These are phyloP conservation scores for Leptinotarsa haldemani DNA, from an alignment of 2,888 invertebrate species.

Conservation along the genomic window DNA sequence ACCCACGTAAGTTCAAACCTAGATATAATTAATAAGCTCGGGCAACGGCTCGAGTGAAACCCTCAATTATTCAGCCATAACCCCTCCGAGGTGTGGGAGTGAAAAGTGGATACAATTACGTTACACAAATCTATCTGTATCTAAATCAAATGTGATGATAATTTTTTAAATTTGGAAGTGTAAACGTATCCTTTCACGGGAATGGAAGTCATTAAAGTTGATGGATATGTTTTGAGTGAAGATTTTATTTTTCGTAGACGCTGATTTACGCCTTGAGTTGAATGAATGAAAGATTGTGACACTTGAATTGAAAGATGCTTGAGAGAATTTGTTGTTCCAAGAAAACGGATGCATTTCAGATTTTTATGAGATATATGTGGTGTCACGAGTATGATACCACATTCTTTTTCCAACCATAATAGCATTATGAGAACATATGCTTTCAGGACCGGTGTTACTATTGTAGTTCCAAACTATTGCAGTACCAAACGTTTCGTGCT, in stretches of 20 bases:
- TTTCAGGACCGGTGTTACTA: too few relatives aligned
- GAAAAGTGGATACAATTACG: slow-evolving; percentile 30
- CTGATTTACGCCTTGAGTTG: slow-evolving; percentile 1
- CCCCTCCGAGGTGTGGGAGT: slow-evolving; percentile 26
- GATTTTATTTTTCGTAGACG: slow-evolving; percentile 12
- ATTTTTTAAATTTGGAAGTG: slow-evolving; percentile 31
- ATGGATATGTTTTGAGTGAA: slow-evolving; percentile 17
- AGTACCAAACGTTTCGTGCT: too few relatives aligned
- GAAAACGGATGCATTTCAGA: neutral
- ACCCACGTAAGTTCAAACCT: slow-evolving; percentile 33
- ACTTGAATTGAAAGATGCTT: slow-evolving; percentile 2
- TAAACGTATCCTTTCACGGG: slow-evolving; percentile 27
- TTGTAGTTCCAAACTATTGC: too few relatives aligned
- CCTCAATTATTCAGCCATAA: slow-evolving; percentile 25
- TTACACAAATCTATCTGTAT: slow-evolving; percentile 32
- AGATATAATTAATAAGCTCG: slow-evolving; percentile 31
- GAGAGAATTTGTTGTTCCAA: neutral
- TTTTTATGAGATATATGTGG: neutral
- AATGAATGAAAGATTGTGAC: slow-evolving; percentile 9
- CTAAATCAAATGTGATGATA: slow-evolving; percentile 12
- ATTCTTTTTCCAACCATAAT: too few relatives aligned
- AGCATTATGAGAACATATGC: too few relatives aligned
- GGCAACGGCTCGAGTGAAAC: slow-evolving; percentile 20
- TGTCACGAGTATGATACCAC: neutral
- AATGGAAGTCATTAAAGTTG: slow-evolving; percentile 27